Conservation (phyloP, 1,140 invertebrate species). For the Zaprionus ghesquierei region DNA sequence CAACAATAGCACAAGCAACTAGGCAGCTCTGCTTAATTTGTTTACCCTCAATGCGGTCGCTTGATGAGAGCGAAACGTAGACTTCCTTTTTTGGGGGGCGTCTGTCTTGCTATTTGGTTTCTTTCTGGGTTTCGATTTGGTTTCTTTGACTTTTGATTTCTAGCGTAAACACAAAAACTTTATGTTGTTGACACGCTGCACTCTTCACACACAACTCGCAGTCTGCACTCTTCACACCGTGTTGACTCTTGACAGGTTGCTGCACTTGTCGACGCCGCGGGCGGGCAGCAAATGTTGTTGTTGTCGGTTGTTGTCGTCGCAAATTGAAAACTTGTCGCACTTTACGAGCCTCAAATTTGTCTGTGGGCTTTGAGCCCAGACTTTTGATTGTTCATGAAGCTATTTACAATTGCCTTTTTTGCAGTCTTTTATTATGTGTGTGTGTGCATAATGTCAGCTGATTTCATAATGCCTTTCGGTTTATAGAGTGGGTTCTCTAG, state of each 20-base stretch:
- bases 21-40: slow-evolving; percentile 47
- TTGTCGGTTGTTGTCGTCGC: background rate
- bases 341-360: background rate
- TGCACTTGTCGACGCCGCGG: background rate
- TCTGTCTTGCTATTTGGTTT: background rate
- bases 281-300: background rate
- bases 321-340: background rate
- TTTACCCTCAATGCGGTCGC: slow-evolving; percentile 31
- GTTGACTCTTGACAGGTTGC: background rate
- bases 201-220: too few relatives aligned
- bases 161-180: background rate
- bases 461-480: background rate
- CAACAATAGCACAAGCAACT: slow-evolving; percentile 17
- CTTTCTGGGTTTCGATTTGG: background rate
- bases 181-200: background rate
- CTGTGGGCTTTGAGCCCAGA: background rate
- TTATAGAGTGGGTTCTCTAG: background rate
- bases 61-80: slow-evolving; percentile 19
- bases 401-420: background rate
- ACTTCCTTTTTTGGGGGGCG: background rate
- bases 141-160: slow-evolving; percentile 10
- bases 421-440: background rate
- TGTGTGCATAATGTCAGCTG: background rate
- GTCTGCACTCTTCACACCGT: background rate
- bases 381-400: background rate